Evolutionary conservation across 2,113 vertebrate species (phyloP), one percentile per base, ranked within the genome.

Genomic region (Caranx melampygus): DNA sequence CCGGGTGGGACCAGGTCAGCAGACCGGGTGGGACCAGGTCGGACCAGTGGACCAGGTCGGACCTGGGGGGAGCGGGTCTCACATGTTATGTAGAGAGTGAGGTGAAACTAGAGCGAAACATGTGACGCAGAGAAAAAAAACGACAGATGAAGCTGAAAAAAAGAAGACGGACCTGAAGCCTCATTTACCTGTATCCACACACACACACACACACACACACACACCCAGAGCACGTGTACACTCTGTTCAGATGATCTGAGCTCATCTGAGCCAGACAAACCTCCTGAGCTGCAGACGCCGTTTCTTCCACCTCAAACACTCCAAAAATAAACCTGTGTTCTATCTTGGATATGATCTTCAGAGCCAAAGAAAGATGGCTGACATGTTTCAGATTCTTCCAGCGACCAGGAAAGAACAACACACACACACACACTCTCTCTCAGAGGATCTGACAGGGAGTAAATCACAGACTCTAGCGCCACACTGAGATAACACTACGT

Each of bases 401-500:
- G 84, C 37, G 20, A 18, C 33, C 11, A 13, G 13, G 26, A 57
- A 5, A 35, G 3, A 75, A 51, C 6, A 14, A n/a, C 47, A 42
- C 37, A 37, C 37, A 37, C 37, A 37, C 37, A 37, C 37, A 37
- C 37, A 37, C 37, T 4, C 37, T 44, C 16, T 37, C 72, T 67
- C 20, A 31, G 16, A 26, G 26, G 26, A 74, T 13, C 10, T 49
- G 68, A 52, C 55, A 21, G 44, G 0, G 60, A 21, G 33, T 79
- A 72, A 68, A 64, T 72, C 31, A 7, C 34, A 5, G 57, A 64
- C 37, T 55, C 21, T 12, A 63, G 31, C 57, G 61, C 44, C 88
- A 68, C 40, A 66, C 69, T 44, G 75, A 73, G 83, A 83, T 65
- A 72, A 84, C 33, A 26, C 83, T 67, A 34, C 42, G 51, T 83